Evolutionary conservation across 2,888 invertebrate genomes (phyloP).

Genomic region (Ophioninae sp.): DNA sequence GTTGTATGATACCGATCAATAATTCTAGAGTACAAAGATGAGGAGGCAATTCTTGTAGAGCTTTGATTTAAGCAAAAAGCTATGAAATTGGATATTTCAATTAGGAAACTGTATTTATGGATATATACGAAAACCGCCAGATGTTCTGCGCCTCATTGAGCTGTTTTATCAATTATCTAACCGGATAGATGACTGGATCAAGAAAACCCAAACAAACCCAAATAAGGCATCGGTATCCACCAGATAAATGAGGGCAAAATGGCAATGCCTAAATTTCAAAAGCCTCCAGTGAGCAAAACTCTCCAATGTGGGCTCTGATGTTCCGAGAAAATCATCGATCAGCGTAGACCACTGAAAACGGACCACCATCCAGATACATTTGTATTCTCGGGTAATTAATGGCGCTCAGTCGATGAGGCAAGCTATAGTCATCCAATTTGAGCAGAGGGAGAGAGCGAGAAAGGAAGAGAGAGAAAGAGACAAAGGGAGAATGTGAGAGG

Average conservation of each 20-base stretch:
- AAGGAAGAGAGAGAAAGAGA: too few species aligned
- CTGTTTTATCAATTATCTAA: not conserved
- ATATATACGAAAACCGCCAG: not conserved
- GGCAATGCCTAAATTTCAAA: not conserved
- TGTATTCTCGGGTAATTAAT: slow-evolving; percentile 58
- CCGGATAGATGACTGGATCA: slow-evolving; percentile 65
- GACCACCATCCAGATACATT: slow-evolving; percentile 42
- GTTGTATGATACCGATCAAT: not conserved
- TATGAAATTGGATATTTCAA: not conserved
- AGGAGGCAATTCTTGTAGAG: not conserved
- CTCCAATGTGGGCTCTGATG: slow-evolving; percentile 10
- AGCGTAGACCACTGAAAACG: slow-evolving; percentile 31
- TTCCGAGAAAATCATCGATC: slow-evolving; percentile 48
- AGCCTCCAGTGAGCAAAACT: not conserved
- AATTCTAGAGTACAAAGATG: not conserved
- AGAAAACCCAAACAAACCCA: slow-evolving; percentile 20
- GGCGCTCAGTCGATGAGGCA: slow-evolving; percentile 33
- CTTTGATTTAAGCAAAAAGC: not conserved
- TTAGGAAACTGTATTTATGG: not conserved
- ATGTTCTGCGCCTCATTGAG: not conserved
- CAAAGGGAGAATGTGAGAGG: not conserved
- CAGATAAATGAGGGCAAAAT: slow-evolving; percentile 3
- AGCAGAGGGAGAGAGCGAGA: slow-evolving; percentile 22
- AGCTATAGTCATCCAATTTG: slow-evolving; percentile 35
- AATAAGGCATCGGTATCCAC: slow-evolving; percentile 4